Conservation (phyloP, 2,888 invertebrate species). For the Eumerus sabulonum region DNA sequence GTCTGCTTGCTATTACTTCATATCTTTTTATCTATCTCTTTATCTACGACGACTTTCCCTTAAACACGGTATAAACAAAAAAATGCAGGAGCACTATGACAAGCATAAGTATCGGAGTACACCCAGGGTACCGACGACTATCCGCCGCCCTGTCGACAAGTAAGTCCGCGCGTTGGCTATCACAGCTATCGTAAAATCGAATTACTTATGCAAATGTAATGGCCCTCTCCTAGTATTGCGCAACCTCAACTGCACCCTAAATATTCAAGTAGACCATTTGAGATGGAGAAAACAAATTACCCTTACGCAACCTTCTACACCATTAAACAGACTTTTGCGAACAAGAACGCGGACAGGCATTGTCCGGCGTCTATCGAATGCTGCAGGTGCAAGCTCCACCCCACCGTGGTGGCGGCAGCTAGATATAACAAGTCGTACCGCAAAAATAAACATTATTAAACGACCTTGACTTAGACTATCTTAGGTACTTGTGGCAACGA, state of each 20-base stretch:
- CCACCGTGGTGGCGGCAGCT: not conserved
- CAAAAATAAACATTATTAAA: not conserved
- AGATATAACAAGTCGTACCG: not conserved
- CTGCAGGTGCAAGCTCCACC: not conserved
- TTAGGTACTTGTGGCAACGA: not conserved
- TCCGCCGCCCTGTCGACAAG: too few species aligned
- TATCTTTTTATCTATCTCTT: too few species aligned
- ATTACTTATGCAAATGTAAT: not conserved
- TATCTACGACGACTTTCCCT: too few species aligned
- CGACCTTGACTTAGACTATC: conserved; percentile 1
- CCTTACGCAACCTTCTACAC: conserved; percentile 1
- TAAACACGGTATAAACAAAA: too few species aligned
- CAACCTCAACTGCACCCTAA: not conserved
- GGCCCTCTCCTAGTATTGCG: not conserved
- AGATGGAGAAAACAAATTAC: not conserved
- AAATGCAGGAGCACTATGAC: too few species aligned
- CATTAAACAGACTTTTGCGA: not conserved
- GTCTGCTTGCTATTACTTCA: too few species aligned
- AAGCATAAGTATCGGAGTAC: too few species aligned
- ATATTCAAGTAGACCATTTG: not conserved
- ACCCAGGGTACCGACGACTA: too few species aligned
- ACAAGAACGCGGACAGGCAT: not conserved
- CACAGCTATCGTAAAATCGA: not conserved
- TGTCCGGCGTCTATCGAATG: not conserved
- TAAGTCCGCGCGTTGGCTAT: too few species aligned